phyloP scores from a whole-genome alignment of 2,888 invertebrate species.

The Noctuana brunneofusca region DNA sequence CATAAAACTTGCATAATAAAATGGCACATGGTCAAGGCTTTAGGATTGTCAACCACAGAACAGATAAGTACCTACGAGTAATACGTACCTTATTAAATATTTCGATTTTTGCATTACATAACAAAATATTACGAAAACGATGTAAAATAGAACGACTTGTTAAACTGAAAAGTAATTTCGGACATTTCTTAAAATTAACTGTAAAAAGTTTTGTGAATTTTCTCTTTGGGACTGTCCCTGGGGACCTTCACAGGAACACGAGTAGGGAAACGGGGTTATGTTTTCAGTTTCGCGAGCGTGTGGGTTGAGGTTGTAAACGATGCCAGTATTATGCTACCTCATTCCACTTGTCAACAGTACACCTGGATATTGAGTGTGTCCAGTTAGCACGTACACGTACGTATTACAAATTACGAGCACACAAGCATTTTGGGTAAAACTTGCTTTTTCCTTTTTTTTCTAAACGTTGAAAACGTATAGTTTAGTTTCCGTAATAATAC shows the following conservation, averaged over 20 bases:
- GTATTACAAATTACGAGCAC: too few relatives aligned
- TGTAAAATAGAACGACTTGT: not conserved
- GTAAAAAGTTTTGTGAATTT: constrained; percentile 14
- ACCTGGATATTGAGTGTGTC: constrained; percentile 8
- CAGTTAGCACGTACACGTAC: constrained; percentile 8
- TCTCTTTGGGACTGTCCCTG: constrained; percentile 3
- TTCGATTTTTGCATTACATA: too few relatives aligned
- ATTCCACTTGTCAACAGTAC: constrained; percentile 30
- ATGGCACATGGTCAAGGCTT: too few relatives aligned
- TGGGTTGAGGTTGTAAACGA: constrained; percentile 15
- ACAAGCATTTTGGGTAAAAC: not conserved
- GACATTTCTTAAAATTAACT: constrained; percentile 3
- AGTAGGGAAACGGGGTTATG: constrained; percentile 20
- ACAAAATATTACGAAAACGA: too few relatives aligned
- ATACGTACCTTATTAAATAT: too few relatives aligned
- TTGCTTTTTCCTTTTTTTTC: not conserved
- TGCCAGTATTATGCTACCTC: constrained; percentile 35
- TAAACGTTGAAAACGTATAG: not conserved
- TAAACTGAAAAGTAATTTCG: not conserved
- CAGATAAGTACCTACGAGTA: too few relatives aligned
- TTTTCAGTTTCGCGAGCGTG: constrained; percentile 11
- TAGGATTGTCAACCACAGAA: too few relatives aligned
- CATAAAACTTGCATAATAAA: too few relatives aligned
- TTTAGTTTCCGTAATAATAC: not conserved
- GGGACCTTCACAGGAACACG: constrained; percentile 9